phyloP scores from a whole-genome alignment of 2,797 vertebrate genomes.

The Sebastes minor region DNA sequence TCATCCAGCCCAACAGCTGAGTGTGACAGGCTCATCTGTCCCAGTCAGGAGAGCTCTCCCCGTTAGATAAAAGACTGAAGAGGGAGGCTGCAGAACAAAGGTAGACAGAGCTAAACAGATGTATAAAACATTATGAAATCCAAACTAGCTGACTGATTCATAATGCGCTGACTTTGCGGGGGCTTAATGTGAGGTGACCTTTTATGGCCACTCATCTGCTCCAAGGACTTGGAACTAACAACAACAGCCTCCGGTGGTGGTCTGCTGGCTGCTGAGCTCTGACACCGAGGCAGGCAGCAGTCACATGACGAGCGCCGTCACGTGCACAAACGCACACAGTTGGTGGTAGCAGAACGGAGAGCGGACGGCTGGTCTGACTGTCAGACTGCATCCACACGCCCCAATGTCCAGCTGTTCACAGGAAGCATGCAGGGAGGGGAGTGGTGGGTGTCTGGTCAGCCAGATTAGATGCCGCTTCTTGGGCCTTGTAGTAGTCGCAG shows the following conservation, averaged over 20 bases:
- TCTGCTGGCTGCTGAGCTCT: conserved; percentile 51
- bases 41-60: conserved; percentile 33
- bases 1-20: conserved; percentile 73
- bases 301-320: conserved; percentile 65
- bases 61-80: conserved; percentile 23
- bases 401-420: conserved; percentile 49
- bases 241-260: conserved; percentile 61
- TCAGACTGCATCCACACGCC: conserved; percentile 42
- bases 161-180: conserved; percentile 15
- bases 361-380: conserved; percentile 37
- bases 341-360: conserved; percentile 35
- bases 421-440: conserved; percentile 47
- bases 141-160: conserved; percentile 14
- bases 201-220: conserved; percentile 50
- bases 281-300: conserved; percentile 34
- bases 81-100: conserved; percentile 4
- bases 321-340: conserved; percentile 50
- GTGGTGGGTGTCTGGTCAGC: conserved; percentile 20
- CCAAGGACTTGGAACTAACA: conserved; percentile 47
- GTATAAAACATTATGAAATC: conserved; percentile 24
- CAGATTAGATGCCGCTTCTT: conserved; percentile 23
- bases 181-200: conserved; percentile 15
- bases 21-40: conserved; percentile 64
- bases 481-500: conserved; percentile 27
- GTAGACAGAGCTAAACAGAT: conserved; percentile 24